Evolutionary conservation across 2,888 invertebrate species (phyloP).

Genomic region (Holacanthella duospinosa): DNA sequence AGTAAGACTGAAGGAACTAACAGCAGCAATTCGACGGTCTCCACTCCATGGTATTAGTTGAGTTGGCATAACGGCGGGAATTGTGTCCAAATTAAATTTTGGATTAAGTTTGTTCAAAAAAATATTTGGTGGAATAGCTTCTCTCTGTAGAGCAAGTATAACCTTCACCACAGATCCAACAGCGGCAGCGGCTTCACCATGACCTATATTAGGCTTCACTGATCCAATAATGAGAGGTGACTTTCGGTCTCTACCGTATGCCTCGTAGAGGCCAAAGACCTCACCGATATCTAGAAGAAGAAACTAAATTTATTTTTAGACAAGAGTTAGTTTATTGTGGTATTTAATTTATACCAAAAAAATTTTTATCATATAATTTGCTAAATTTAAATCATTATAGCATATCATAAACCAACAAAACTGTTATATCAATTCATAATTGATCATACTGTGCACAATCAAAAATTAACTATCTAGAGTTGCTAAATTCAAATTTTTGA

Average conservation of each 20-base stretch:
- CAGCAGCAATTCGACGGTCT: constrained; percentile 5
- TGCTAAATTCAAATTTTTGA: too few relatives aligned
- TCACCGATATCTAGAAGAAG: constrained; percentile 9
- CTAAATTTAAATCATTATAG: too few relatives aligned
- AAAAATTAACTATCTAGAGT: too few relatives aligned
- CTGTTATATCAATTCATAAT: too few relatives aligned
- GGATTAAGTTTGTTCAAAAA: constrained; percentile 20
- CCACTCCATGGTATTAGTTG: neutral
- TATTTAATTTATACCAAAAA: too few relatives aligned
- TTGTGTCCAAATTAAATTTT: constrained; percentile 19
- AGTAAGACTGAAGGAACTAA: constrained; percentile 10
- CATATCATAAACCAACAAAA: too few relatives aligned
- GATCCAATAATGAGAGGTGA: constrained; percentile 81
- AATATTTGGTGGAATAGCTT: constrained; percentile 22
- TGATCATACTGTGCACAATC: too few relatives aligned
- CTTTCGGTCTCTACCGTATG: constrained; percentile 42
- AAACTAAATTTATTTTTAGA: neutral
- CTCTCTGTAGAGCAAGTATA: constrained; percentile 20
- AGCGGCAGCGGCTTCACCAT: constrained; percentile 72
- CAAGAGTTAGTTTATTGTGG: too few relatives aligned
- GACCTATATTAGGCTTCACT: constrained; percentile 90
- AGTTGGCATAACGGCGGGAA: constrained; percentile 25
- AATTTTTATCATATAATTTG: too few relatives aligned
- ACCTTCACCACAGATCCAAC: constrained; percentile 10
- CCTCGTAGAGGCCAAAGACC: constrained; percentile 17